Evolutionary conservation across 2,888 invertebrate genomes (phyloP), one percentile per base, ranked within the genome.

Genomic region (Tromatobia lineatoria): DNA sequence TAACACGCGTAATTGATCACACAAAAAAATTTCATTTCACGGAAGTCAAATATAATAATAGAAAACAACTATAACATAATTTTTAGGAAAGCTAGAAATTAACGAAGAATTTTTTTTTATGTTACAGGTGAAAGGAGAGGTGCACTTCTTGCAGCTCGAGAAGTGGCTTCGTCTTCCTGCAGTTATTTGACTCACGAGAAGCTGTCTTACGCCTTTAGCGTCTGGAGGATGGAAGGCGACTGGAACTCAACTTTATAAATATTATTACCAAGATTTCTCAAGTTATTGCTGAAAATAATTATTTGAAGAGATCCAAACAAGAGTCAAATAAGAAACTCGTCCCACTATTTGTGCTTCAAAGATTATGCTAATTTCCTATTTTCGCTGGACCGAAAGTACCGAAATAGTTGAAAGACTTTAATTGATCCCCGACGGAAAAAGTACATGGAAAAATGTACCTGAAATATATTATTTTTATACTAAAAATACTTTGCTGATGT

Each of bases 171-270:
- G 45, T 85, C 91, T 10, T 89, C 89, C 66, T 97, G 97, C 91
- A 96, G 96, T 88, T 97, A 96, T 92, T 95, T 97, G 89, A 97
- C 97, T 0, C 98, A 98, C 90, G 99, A 99, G 92, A 97, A 97
- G 92, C 95, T 99, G 6, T 98, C 98, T 92, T 98, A 98, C 92
- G 98, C 99, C 0, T 99, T 99, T 94, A 98, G 98, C 87, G 98
- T 99, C 73, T 99, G 99, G 99, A 95, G 99, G 88, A 99, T 99
- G 99, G 99, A 99, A 93, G 98, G 98, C 50, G 98, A 98, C 90
- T 98, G 97, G 97, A 97, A 96, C 78, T 87, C 91, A 34, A 91
- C 90, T 87, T 64, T 89, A 23, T 91, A 82, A 87, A 69, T 11
- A 13, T 47, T 74, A 45, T 38, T 67, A 42, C 23, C n/a, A 38